Conservation (phyloP, 2,113 vertebrate species). For the Arizona elegans region DNA sequence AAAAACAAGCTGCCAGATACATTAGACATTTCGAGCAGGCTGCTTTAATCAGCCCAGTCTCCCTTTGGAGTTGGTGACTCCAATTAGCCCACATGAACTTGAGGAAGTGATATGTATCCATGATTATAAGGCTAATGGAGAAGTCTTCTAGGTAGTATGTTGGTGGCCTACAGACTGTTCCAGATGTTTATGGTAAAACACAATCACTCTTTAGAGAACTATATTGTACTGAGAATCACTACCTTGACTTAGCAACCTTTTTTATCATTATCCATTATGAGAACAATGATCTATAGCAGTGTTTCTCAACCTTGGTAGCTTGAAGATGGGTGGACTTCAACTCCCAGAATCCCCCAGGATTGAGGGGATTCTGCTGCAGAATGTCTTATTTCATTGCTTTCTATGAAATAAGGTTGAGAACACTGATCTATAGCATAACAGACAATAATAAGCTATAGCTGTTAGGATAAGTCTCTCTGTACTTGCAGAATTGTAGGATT, state of each 20-base stretch:
- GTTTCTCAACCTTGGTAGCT: too few relatives aligned
- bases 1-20: background rate
- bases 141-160: too few relatives aligned
- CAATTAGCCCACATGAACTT: background rate
- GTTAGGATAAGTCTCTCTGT: background rate
- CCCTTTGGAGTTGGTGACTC: too few relatives aligned
- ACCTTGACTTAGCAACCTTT: background rate
- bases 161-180: background rate
- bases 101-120: background rate
- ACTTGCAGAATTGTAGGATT: background rate
- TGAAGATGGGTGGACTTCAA: too few relatives aligned
- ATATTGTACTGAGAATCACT: background rate
- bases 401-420: too few relatives aligned
- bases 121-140: background rate
- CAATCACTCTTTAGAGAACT: background rate
- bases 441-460: background rate
- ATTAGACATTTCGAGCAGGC: background rate
- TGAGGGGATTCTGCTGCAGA: too few relatives aligned
- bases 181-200: background rate
- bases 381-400: too few relatives aligned
- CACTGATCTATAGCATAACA: too few relatives aligned
- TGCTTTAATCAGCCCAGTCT: background rate
- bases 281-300: background rate
- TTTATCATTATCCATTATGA: background rate
- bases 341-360: too few relatives aligned